Percentiles rank a stretch among this genome's conserved stretches.
Evolutionary conservation across 2,797 vertebrate species (phyloP).

Genomic region (Gorsachius magnificus): DNA sequence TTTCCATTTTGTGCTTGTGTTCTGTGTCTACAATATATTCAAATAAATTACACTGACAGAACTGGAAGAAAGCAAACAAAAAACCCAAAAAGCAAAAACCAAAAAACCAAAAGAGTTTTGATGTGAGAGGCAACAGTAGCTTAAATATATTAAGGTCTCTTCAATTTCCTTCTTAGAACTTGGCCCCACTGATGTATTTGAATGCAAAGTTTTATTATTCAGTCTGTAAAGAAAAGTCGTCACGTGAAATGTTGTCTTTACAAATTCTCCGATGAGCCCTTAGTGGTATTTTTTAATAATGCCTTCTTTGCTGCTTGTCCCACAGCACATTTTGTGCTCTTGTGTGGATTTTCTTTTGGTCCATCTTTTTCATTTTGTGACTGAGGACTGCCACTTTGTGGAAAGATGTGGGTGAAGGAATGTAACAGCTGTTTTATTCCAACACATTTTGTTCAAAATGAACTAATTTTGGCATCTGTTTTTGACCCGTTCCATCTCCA

Average conservation of each 20-base stretch:
- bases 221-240: neutral
- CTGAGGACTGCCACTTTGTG: neutral
- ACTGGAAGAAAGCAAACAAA: neutral
- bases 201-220: neutral
- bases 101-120: neutral
- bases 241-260: neutral
- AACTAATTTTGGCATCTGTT: neutral
- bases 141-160: neutral
- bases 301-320: neutral
- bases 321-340: neutral
- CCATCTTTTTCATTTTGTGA: neutral
- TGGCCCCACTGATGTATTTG: neutral
- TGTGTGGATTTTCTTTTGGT: neutral
- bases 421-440: neutral
- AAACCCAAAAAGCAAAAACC: neutral
- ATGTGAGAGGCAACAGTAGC: neutral
- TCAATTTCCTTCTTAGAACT: neutral
- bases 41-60: neutral
- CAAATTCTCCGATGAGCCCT: neutral
- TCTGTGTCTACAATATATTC: neutral
- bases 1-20: neutral
- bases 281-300: neutral
- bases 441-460: neutral
- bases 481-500: neutral
- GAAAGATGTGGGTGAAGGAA: neutral